Base-by-base conservation (phyloP, 2,113 vertebrate genomes). In the Anhinga rufa region DNA sequence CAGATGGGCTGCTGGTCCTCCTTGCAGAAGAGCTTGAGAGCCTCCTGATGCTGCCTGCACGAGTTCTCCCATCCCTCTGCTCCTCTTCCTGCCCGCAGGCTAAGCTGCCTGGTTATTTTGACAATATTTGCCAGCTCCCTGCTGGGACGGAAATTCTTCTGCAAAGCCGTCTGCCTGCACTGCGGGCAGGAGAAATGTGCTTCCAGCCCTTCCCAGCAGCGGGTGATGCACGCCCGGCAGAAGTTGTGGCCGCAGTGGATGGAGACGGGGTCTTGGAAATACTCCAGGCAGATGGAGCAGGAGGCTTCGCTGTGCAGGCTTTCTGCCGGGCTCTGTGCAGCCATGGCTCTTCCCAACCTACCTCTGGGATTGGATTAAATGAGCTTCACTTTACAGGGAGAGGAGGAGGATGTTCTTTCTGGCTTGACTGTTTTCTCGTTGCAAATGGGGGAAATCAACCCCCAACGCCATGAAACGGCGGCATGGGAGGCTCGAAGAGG, bases 21-120 rank as follows among this genome's bases (percentile, higher is more conserved):
- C 93, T 98, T 98, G 14, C 98, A 99, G 97, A 98, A 99, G 26
- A 98, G 98, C 84, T 98, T 98, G 62, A 99, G 89, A 61, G 97
- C 98, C 96, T 99, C 99, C 32, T 97, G 95, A 9, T 99, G 99
- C 62, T 98, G 95, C 38, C 83, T 69, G 74, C 99, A 99, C 90
- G 66, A 60, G 2, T 93, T 97, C 34, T 88, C 74, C 40, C n/a
- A 20, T 4, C 25, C 74, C 0, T 12, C 6, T 68, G 44, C 65
- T 12, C n/a, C 21, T 17, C 29, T 61, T 40, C 61, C 31, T 18
- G 79, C 72, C 88, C 42, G 92, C 52, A 38, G 46, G 54, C 93
- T 77, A 38, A 98, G 98, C 83, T 91, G 95, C 62, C 97, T 96
- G 18, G 99, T 98, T 31, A 98, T 98, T 42, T 98, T 97, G 64